Base-by-base conservation (phyloP, 53 echinoderm and acorn worm genomes). In the Antedon mediterranea region DNA sequence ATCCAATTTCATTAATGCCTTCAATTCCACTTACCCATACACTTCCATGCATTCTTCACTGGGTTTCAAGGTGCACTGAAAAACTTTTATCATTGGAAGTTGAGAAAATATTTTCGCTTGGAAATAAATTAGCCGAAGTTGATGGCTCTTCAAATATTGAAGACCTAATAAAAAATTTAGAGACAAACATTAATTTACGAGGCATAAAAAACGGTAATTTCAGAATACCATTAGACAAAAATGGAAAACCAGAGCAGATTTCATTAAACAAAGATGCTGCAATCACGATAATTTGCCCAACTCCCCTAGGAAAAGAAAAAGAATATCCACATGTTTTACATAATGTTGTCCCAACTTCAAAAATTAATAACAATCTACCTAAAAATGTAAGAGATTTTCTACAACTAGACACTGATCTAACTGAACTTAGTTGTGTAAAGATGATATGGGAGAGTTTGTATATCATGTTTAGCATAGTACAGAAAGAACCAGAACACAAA, bases 81-180 rank as follows among this genome's bases (percentile, higher is more conserved):
- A 85, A 83, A 41, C n/a, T n/a, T n/a, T n/a, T n/a, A n/a, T n/a
- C n/a, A 23, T 73, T 89, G 23, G 85, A 81, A 73, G 73, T 90
- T 1, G 75, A 75, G 78, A 79, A 84, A 28, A 57, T 90, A 8
- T 37, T 82, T 71, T 83, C 78, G 0, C 29, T 83, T 18, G 80
- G 75, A 23, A 81, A 90, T 43, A 80, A 77, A 23, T 32, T 76
- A 29, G 75, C 78, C 30, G 86, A 79, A 72, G 72, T 72, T 4
- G 30, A 32, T 76, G 76, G 33, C 23, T 28, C 28, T 4, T n/a
- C 20, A 18, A 33, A 76, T 76, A 3, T 76, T 76, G 33, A 76
- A 76, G 76, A 76, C 34, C 18, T 33, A 5, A 33, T 76, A 2
- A 76, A 32, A 74, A 23, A 33, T 31, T 32, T 72, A 72, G 32